These are phyloP conservation scores for Ceratina australensis DNA, from an alignment of 1,140 invertebrate species.

Conservation along the genomic window DNA sequence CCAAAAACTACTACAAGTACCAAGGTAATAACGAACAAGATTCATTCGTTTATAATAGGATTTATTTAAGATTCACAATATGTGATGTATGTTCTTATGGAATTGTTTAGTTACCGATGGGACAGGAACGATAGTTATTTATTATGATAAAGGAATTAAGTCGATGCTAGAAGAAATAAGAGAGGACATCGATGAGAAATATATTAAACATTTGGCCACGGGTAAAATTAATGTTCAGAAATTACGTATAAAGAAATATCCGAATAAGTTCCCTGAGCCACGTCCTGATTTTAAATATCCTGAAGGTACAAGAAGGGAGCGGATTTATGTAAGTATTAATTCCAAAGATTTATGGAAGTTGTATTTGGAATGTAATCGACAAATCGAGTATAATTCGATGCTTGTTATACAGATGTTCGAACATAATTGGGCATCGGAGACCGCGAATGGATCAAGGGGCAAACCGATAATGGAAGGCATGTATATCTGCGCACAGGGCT, in stretches of 20 bases:
- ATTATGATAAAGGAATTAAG: neutral
- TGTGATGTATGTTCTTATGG: too few species aligned
- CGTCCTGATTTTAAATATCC: slow-evolving; percentile 31
- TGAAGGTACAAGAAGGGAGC: neutral
- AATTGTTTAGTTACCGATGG: slow-evolving; percentile 28
- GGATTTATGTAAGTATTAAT: slow-evolving; percentile 30
- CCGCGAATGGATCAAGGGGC: slow-evolving; percentile 26
- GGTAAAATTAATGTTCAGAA: neutral
- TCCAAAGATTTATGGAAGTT: too few species aligned
- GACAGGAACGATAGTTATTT: slow-evolving; percentile 14
- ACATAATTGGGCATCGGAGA: slow-evolving; percentile 27
- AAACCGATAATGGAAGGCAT: neutral
- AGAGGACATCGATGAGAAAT: slow-evolving; percentile 7
- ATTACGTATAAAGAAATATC: neutral
- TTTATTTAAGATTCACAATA: too few species aligned
- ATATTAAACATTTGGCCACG: neutral
- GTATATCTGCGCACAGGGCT: slow-evolving; percentile 21
- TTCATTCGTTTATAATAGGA: too few species aligned
- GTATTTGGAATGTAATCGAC: neutral
- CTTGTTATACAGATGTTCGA: slow-evolving; percentile 19
- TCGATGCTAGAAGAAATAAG: neutral
- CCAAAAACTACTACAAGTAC: neutral
- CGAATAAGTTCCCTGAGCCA: neutral
- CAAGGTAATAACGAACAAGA: neutral
- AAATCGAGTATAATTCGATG: neutral